Base-by-base conservation (phyloP, 1,140 invertebrate species). In the Philaenus spumarius region DNA sequence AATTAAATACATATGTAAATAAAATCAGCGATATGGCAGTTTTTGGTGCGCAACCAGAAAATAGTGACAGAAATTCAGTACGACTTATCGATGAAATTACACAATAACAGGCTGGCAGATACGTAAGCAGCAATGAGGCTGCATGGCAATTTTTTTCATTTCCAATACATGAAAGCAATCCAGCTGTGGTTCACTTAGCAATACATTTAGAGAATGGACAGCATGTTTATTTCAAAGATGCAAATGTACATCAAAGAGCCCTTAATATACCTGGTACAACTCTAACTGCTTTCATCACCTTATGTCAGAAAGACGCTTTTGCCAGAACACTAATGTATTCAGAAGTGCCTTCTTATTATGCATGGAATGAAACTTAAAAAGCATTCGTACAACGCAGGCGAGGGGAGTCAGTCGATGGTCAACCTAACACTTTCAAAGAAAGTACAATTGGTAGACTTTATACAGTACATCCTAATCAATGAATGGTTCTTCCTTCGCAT, bases 1-100 rank as follows among this genome's bases (percentile, higher is more conserved):
- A 15, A 67, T 75, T 4, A 75, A 75, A 62, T 75, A 73, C 52
- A 67, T 77, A 73, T 68, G 65, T 77, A 6, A 67, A 68, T 22
- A 75, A 77, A 68, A 71, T 69, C 7, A 67, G 67, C 30, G 62
- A 72, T 57, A 30, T 9, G 9, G 9, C 26, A 30, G 26, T 30
- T 30, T 30, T 9, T 9, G 9, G 3, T 9, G 9, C 3, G 9
- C 3, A 30, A 4, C 9, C 26, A 30, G 9, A 30, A 3, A 9
- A 30, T 9, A 30, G 9, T 4, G 58, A 66, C 66, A 26, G 61
- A 68, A 54, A 54, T 66, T 59, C 14, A 2, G 2, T 59, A 48
- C 63, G 65, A 61, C 45, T 55, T 17, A 61, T 65, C 19, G 72
- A 77, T 59, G 73, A 77, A 68, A 64, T 76, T 3, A 57, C 39